Percentiles rank a stretch among this genome's conserved stretches.
Conservation (phyloP, 2,797 vertebrate genomes). For the Pteronotus mesoamericanus region DNA sequence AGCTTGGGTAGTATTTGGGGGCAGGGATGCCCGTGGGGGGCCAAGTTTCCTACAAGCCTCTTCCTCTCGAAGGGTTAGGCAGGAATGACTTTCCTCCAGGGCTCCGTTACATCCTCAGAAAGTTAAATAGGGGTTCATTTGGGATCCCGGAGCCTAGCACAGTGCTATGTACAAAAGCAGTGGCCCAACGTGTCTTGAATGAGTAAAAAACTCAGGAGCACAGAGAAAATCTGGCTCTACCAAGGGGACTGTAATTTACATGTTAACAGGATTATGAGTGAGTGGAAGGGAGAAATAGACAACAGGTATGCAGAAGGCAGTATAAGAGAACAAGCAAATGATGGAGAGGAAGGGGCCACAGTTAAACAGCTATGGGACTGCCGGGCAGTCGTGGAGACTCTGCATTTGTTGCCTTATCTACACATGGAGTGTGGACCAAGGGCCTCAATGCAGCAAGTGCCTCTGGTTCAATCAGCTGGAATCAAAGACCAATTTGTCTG, state of each 20-base stretch:
- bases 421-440: rapidly evolving
- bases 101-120: neutral
- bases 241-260: neutral
- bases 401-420: neutral
- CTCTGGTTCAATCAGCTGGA: neutral
- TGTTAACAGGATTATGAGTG: neutral
- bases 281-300: neutral
- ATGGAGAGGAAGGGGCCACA: neutral
- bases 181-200: constrained; percentile 9
- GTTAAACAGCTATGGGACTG: neutral
- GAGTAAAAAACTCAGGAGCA: constrained; percentile 18
- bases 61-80: neutral
- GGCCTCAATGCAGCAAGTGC: neutral
- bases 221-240: constrained; percentile 43
- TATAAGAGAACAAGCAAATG: neutral
- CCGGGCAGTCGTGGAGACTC: neutral
- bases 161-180: constrained; percentile 29
- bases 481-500: neutral
- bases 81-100: neutral
- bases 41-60: neutral
- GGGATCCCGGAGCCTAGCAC: constrained; percentile 46
- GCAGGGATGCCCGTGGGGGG: neutral
- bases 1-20: neutral
- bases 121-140: neutral
- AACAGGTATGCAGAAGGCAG: neutral